Conservation (phyloP, 2,888 invertebrate genomes). For the Athrips mouffetella region DNA sequence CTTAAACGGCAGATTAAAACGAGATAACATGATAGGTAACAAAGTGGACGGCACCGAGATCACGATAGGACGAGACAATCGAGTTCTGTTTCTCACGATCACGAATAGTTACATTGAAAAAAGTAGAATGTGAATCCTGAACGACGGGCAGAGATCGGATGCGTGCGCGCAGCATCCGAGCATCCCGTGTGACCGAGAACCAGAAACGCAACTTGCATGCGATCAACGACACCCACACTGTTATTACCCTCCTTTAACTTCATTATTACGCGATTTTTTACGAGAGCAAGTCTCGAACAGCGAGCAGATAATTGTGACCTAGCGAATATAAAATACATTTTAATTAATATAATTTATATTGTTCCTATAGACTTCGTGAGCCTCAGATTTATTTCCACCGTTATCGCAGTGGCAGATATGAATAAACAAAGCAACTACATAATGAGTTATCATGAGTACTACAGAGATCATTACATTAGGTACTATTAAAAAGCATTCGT, state of each 20-base stretch:
- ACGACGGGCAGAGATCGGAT: slow-evolving; percentile 40
- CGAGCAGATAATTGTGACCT: slow-evolving; percentile 1
- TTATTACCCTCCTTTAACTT: slow-evolving; percentile 23
- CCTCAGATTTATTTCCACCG: background rate
- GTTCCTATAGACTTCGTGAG: background rate
- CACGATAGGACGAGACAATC: slow-evolving; percentile 34
- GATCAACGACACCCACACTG: slow-evolving; percentile 25
- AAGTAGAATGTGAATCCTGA: slow-evolving; percentile 58
- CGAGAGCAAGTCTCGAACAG: slow-evolving; percentile 1
- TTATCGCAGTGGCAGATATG: no score
- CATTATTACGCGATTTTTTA: slow-evolving; percentile 4
- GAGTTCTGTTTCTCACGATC: slow-evolving; percentile 67
- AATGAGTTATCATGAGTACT: no score
- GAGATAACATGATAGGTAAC: slow-evolving; percentile 35
- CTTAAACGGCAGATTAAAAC: slow-evolving; percentile 42
- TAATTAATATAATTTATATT: slow-evolving; percentile 1
- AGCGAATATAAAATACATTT: background rate
- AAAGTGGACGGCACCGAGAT: slow-evolving; percentile 31
- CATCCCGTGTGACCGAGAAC: slow-evolving; percentile 60
- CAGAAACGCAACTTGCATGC: slow-evolving; percentile 34
- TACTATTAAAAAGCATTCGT: no score
- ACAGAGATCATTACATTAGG: no score
- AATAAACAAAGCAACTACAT: no score
- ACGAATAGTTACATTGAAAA: slow-evolving; percentile 49
- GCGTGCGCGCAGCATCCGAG: slow-evolving; percentile 40